Evolutionary conservation across 2,888 invertebrate species (phyloP).

Genomic region (Caenorhabditis virilis): DNA sequence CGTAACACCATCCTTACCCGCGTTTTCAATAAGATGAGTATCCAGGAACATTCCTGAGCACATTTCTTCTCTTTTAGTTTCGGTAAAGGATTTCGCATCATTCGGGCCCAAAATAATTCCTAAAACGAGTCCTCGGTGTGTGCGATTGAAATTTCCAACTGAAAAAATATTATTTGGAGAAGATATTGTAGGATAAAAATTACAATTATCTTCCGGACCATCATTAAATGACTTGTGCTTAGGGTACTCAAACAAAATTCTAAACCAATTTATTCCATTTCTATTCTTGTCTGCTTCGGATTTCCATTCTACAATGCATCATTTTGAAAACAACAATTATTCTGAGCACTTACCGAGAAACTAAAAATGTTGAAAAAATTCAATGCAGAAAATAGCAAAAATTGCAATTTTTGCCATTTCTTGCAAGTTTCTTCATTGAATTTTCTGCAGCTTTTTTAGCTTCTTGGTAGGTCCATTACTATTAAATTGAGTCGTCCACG

Average conservation of each 20-base stretch:
- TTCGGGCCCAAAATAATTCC: conserved; percentile 36
- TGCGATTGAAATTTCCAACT: conserved; percentile 42
- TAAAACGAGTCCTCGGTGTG: conserved; percentile 24
- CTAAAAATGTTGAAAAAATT: too few species aligned
- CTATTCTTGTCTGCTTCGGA: conserved; percentile 38
- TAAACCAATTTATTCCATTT: conserved; percentile 44
- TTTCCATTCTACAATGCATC: conserved; percentile 28
- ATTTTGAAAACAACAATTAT: background rate
- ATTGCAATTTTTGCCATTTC: too few species aligned
- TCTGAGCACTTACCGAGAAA: background rate
- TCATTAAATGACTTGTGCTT: conserved; percentile 46
- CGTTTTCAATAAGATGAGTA: conserved; percentile 36
- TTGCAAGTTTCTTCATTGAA: too few species aligned
- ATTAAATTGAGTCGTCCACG: conserved; percentile 42
- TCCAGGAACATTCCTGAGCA: conserved; percentile 43
- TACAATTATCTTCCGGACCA: conserved; percentile 43
- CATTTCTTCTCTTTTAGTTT: conserved; percentile 42
- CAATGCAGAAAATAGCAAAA: background rate
- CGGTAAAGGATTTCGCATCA: conserved; percentile 43
- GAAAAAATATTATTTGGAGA: conserved; percentile 3
- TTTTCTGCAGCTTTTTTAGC: background rate
- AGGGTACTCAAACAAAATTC: conserved; percentile 37
- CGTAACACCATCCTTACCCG: too few species aligned
- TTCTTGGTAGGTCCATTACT: background rate
- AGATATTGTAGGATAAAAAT: conserved; percentile 4